Conservation (phyloP, 2,113 vertebrate species). For the Hymenochirus boettgeri region DNA sequence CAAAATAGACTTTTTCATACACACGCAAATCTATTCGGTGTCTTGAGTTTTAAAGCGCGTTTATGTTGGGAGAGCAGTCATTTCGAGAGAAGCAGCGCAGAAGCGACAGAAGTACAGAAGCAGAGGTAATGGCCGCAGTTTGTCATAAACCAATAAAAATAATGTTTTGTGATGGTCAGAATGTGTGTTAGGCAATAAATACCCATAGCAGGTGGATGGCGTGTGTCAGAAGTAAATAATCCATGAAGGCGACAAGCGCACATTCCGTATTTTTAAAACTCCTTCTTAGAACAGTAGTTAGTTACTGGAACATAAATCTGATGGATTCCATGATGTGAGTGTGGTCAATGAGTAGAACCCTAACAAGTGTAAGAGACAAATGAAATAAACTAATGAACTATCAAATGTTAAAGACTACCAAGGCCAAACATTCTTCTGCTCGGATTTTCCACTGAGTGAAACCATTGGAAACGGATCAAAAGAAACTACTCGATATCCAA, state of each 20-base stretch:
- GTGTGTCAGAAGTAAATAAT: constrained; percentile 26
- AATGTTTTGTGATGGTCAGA: constrained; percentile 37
- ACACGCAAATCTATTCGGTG: constrained; percentile 16
- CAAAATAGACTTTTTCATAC: constrained; percentile 25
- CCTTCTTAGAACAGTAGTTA: too few species aligned
- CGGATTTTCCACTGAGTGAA: too few species aligned
- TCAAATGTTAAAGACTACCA: too few species aligned
- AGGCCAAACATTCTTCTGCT: too few species aligned
- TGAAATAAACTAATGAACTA: too few species aligned
- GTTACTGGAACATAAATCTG: too few species aligned
- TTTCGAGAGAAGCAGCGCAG: constrained; percentile 27
- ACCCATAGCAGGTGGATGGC: constrained; percentile 17
- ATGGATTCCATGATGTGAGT: too few species aligned
- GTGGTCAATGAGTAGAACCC: too few species aligned
- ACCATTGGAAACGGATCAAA: too few species aligned
- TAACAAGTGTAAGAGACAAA: too few species aligned
- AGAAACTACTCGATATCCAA: too few species aligned
- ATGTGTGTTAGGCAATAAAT: constrained; percentile 39
- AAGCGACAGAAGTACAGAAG: constrained; percentile 15
- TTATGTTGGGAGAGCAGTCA: constrained; percentile 20
- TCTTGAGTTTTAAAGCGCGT: constrained; percentile 25
- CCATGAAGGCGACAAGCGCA: constrained; percentile 18
- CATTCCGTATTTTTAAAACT: too few species aligned
- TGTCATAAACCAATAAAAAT: constrained; percentile 42
- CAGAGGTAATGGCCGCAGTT: constrained; percentile 27